Base-by-base conservation (phyloP, 53 echinoderm and acorn worm genomes). In the Holothuria leucospilota region DNA sequence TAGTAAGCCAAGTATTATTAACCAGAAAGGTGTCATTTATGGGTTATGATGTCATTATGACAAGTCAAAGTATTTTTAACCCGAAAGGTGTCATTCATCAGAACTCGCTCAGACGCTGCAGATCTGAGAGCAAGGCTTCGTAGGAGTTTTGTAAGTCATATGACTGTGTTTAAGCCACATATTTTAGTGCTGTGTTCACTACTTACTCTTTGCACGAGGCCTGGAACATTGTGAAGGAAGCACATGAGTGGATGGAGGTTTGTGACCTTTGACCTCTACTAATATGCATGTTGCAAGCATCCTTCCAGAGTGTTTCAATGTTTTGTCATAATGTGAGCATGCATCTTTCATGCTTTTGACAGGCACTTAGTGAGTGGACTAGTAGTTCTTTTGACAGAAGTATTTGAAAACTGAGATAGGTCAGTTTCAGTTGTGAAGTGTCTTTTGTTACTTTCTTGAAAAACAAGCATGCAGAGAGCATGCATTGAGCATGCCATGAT, bases 101-200 rank as follows among this genome's bases (percentile, higher is more conserved):
- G 93, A 67, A 94, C 94, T 18, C 94, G 91, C 73, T 88, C 91
- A 18, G 94, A 94, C 40, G 91, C 91, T 39, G 91, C 94, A 5
- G 94, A 94, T 25, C 79, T 94, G 49, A 91, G 89, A 86, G 80
- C 91, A 62, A 88, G 91, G 77, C 91, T 91, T 46, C 88, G 91
- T 72, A 91, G 91, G 86, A 85, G 88, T 86, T 81, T 85, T 86
- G 94, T 94, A 94, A 94, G 93, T 93, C n/a, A 29, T 27, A 29
- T 67, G 56, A 56, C 26, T 75, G n/a, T 24, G 14, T 40, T 39
- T 29, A 42, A 26, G 51, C 75, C 15, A 28, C 25, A 28, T 51
- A 26, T 75, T 75, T 75, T 75, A 75, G 75, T 75, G 75, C 27
- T 39, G 75, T 75, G 75, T 75, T 77, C 59, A 80, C 56, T 56